Percentiles rank a stretch among this genome's conserved stretches.
Evolutionary conservation across 2,797 vertebrate species (phyloP).

Genomic region (Argya squamiceps): DNA sequence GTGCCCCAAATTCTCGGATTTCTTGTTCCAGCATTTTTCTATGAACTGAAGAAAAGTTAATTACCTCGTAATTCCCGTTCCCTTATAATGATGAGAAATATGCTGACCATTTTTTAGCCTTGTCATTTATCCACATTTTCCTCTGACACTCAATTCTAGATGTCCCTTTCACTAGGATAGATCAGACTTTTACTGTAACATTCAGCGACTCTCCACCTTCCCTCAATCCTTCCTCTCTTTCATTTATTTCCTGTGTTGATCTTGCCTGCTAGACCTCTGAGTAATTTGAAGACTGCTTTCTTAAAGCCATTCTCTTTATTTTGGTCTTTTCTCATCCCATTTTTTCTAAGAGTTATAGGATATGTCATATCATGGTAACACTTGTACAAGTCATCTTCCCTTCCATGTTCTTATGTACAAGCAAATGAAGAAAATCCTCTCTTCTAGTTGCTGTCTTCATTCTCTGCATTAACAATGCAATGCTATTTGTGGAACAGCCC

Average conservation of each 20-base stretch:
- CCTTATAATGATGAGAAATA: neutral
- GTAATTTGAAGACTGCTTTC: neutral
- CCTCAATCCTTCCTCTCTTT: neutral
- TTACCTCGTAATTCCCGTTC: neutral
- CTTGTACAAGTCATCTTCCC: neutral
- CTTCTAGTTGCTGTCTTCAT: neutral
- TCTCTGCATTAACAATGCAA: neutral
- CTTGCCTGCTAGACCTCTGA: neutral
- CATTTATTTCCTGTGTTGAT: neutral
- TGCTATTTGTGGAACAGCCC: neutral
- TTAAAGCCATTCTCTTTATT: neutral
- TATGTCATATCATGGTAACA: neutral
- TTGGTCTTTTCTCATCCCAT: neutral
- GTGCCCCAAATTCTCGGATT: neutral
- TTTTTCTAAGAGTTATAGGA: neutral
- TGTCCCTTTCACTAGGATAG: neutral
- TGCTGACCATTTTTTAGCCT: neutral
- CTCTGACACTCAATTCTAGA: neutral
- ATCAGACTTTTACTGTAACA: neutral
- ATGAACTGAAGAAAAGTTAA: neutral
- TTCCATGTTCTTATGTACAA: neutral
- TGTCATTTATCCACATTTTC: neutral
- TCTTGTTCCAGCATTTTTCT: neutral
- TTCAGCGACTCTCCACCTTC: neutral
- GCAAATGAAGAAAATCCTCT: neutral